Conservation (phyloP, 2,113 vertebrate species). For the Phainopepla nitens region DNA sequence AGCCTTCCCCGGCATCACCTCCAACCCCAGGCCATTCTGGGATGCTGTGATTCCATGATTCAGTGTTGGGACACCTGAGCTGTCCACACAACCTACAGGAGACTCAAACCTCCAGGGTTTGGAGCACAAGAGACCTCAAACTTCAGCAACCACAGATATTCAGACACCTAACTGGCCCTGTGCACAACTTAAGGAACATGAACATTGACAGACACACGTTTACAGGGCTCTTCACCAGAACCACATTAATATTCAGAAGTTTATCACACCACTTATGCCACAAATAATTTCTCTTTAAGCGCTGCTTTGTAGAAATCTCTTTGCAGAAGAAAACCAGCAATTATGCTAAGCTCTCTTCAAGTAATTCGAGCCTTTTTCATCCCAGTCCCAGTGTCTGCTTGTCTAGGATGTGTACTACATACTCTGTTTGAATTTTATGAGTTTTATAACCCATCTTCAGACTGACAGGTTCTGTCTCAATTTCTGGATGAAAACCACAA, state of each 20-base stretch:
- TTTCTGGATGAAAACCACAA: background rate
- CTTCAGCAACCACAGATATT: background rate
- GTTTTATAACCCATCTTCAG: background rate
- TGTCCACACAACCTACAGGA: background rate
- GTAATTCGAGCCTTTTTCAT: background rate
- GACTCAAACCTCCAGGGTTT: background rate
- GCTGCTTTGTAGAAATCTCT: background rate
- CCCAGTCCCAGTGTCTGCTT: background rate
- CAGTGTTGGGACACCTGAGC: background rate
- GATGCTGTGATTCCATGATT: background rate
- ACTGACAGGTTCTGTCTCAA: background rate
- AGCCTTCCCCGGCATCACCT: no score
- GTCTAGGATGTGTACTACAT: background rate
- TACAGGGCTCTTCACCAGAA: background rate
- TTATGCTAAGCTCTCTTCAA: conserved; percentile 7
- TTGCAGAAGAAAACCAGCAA: conserved; percentile 9
- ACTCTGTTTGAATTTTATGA: background rate
- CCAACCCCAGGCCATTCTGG: background rate
- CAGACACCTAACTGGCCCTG: background rate
- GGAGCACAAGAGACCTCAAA: background rate
- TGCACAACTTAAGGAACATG: background rate
- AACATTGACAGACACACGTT: background rate
- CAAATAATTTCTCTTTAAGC: background rate
- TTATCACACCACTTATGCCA: background rate
- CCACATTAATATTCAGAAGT: conserved; percentile 22